Conservation (phyloP, 2,888 invertebrate species). For the Cetonia aurata region DNA sequence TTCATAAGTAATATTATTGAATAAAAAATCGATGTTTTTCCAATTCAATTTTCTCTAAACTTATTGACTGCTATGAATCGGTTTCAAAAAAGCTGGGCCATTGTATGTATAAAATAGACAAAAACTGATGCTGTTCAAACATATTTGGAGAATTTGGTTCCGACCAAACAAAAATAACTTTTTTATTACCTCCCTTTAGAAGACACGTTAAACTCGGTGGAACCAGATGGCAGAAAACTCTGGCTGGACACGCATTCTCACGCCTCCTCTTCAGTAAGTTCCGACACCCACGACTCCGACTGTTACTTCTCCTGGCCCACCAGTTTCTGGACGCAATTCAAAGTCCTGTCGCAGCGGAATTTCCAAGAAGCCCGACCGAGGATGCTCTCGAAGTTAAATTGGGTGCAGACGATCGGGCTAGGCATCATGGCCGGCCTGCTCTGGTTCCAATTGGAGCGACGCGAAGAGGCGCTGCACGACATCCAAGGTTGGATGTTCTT, state of each 20-base stretch:
- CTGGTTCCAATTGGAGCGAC: conserved; percentile 83
- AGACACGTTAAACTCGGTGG: conserved; percentile 66
- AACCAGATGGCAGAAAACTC: conserved; percentile 75
- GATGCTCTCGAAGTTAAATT: conserved; percentile 82
- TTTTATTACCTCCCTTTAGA: conserved; percentile 58
- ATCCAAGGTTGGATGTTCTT: conserved; percentile 89
- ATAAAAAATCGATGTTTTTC: too few species aligned
- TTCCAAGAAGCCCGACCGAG: conserved; percentile 81
- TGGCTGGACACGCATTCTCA: conserved; percentile 80
- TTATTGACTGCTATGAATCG: too few species aligned
- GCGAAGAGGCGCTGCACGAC: conserved; percentile 81
- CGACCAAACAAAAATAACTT: too few species aligned
- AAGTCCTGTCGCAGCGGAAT: conserved; percentile 80
- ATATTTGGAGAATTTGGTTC: too few species aligned
- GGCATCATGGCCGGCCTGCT: conserved; percentile 80
- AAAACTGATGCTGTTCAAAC: too few species aligned
- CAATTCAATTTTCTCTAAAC: too few species aligned
- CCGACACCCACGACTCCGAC: conserved; percentile 72
- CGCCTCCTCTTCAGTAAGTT: conserved; percentile 74
- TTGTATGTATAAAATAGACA: too few species aligned
- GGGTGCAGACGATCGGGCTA: conserved; percentile 81
- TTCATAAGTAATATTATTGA: too few species aligned
- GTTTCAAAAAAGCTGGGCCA: too few species aligned
- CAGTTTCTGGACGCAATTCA: conserved; percentile 84
- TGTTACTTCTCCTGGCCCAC: conserved; percentile 79